phyloP scores from a whole-genome alignment of 2,888 invertebrate genomes.

The Pristionchus fissidentatus region DNA sequence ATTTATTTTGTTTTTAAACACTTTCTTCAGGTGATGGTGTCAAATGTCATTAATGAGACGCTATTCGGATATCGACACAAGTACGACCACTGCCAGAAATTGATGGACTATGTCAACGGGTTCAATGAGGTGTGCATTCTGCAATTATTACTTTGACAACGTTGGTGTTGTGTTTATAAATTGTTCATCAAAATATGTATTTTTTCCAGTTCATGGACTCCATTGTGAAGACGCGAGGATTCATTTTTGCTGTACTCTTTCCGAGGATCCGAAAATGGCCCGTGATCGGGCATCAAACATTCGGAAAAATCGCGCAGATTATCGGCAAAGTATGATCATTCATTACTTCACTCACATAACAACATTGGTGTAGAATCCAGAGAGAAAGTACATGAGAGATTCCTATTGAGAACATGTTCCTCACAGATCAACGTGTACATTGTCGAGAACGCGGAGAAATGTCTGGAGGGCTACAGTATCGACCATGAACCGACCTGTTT shows the following conservation, averaged over 20 bases:
- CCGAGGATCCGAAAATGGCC: neutral
- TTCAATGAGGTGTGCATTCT: neutral
- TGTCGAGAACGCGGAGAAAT: neutral
- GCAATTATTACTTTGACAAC: no score
- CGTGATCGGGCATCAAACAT: neutral
- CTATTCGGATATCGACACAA: constrained; percentile 58
- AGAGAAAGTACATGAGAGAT: neutral
- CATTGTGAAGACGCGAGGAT: neutral
- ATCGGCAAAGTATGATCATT: no score
- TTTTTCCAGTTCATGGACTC: constrained; percentile 10
- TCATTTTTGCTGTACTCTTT: neutral
- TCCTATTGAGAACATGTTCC: no score
- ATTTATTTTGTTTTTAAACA: no score
- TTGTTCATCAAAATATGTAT: no score
- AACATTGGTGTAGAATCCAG: neutral
- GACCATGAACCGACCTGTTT: constrained; percentile 36
- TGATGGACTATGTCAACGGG: constrained; percentile 51
- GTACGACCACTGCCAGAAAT: constrained; percentile 51
- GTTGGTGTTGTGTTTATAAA: no score
- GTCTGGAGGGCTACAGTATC: neutral
- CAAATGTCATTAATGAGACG: constrained; percentile 62
- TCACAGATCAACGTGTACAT: neutral
- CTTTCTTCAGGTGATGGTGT: constrained; percentile 58
- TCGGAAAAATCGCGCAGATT: no score
- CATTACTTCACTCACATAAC: no score